A percentile compares a stretch with the other conserved stretches of the same genome.
phyloP scores from a whole-genome alignment of 2,113 vertebrate species.

The Lathamus discolor region DNA sequence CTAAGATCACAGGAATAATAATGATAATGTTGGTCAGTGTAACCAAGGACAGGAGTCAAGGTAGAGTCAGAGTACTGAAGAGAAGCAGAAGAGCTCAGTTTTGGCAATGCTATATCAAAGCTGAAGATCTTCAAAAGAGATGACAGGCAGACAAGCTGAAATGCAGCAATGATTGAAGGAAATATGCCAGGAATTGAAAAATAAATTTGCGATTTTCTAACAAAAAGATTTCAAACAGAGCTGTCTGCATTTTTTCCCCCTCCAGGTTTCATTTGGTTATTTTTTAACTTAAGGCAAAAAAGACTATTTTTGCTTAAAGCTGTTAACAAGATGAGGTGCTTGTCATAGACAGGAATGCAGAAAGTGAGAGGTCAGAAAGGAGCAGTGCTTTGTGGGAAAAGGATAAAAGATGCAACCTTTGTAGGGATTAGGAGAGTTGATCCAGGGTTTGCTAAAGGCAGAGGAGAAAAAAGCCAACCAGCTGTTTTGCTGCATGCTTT shows the following conservation, averaged over 20 bases:
- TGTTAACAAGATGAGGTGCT: neutral
- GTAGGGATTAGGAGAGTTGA: slow-evolving; percentile 23
- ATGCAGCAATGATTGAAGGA: neutral
- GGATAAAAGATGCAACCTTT: neutral
- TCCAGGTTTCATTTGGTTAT: neutral
- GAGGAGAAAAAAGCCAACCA: neutral
- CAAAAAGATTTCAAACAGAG: neutral
- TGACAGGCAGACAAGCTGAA: neutral
- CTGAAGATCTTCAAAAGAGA: neutral
- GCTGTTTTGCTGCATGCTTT: neutral
- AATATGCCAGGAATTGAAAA: neutral
- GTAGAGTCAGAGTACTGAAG: neutral
- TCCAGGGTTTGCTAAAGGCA: neutral
- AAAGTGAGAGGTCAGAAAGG: neutral
- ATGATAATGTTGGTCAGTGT: neutral
- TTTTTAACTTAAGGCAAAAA: neutral
- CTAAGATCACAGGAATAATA: neutral
- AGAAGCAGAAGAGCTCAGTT: neutral
- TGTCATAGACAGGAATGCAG: neutral
- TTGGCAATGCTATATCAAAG: neutral
- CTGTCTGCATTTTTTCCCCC: neutral
- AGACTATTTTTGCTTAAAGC: neutral
- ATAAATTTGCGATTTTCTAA: neutral
- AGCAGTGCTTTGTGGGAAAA: slow-evolving; percentile 1
- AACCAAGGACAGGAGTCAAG: neutral